phyloP scores from a whole-genome alignment of 2,113 vertebrate species.

The Fulmarus glacialis region DNA sequence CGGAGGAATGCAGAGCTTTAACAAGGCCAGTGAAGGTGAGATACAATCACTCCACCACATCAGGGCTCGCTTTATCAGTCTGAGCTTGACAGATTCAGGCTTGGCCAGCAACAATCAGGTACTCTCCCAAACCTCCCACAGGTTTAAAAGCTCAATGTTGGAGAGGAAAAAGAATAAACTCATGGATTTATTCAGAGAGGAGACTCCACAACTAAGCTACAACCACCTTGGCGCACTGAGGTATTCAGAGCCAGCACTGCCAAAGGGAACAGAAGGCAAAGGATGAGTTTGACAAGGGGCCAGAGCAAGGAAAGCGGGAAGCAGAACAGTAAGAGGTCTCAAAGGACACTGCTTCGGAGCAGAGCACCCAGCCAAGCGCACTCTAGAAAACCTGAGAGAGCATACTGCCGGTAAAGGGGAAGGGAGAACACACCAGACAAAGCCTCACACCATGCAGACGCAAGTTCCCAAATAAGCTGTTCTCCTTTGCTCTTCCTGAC shows the following conservation, averaged over 20 bases:
- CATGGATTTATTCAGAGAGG: not conserved
- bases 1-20: not conserved
- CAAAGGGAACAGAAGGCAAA: not conserved
- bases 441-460: not conserved
- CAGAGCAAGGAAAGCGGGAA: not conserved
- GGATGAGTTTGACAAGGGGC: not conserved
- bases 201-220: not conserved
- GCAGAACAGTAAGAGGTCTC: not conserved
- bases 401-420: not conserved
- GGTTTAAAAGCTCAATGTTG: not conserved
- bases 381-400: not conserved
- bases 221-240: not conserved
- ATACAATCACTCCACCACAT: not conserved
- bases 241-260: not conserved
- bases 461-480: not conserved
- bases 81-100: not conserved
- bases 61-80: not conserved
- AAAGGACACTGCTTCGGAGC: not conserved
- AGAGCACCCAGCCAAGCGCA: not conserved
- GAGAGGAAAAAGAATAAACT: not conserved
- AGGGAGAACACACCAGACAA: not conserved
- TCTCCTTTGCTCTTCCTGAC: not conserved
- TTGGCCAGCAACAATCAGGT: not conserved
- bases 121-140: not conserved
- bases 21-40: rapidly evolving